Percentiles rank a stretch among this genome's conserved stretches.
These are phyloP conservation scores for Petrolisthes manimaculis DNA, from an alignment of 2,888 invertebrate genomes.

Conservation along the genomic window DNA sequence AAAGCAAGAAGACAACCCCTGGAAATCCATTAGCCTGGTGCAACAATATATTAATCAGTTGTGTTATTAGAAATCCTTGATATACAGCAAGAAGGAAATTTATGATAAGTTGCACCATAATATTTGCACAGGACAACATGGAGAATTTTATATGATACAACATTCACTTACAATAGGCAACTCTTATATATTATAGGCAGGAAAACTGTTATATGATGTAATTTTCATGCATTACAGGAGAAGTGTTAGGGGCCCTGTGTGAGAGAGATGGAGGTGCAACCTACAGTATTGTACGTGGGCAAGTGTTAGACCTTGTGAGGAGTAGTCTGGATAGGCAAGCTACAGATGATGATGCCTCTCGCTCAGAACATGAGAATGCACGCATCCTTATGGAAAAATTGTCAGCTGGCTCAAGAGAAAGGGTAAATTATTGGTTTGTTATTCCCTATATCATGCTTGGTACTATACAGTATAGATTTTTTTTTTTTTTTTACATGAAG, in stretches of 20 bases:
- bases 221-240: constrained; percentile 34
- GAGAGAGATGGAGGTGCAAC: constrained; percentile 56
- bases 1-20: no score
- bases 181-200: background rate
- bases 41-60: no score
- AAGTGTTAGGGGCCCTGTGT: constrained; percentile 60
- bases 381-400: constrained; percentile 48
- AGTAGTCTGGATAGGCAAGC: constrained; percentile 58
- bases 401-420: constrained; percentile 48
- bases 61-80: no score
- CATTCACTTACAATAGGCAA: no score
- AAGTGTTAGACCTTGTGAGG: constrained; percentile 44
- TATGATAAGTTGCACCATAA: no score
- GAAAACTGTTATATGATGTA: background rate
- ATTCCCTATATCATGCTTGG: background rate
- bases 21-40: no score
- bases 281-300: constrained; percentile 27
- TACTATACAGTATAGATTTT: no score
- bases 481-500: no score
- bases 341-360: constrained; percentile 54
- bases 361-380: constrained; percentile 45
- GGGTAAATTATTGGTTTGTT: constrained; percentile 31
- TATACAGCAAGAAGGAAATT: no score
- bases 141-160: no score
- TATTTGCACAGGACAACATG: no score